These are phyloP conservation scores for Leptinotarsa tumamoca DNA, from an alignment of 2,888 invertebrate species.

Conservation along the genomic window DNA sequence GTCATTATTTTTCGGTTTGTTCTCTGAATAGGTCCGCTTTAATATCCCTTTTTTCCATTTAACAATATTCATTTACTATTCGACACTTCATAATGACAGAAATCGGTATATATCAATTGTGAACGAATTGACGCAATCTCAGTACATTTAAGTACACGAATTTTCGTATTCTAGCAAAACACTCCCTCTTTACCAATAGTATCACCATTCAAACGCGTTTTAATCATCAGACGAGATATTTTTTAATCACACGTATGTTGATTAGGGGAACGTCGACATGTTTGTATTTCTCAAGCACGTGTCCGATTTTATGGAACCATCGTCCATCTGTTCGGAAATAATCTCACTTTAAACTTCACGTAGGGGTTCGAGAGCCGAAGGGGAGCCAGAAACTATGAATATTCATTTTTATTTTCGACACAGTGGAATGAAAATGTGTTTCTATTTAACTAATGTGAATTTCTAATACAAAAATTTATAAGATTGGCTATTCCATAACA, in stretches of 20 bases:
- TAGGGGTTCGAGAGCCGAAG: background rate
- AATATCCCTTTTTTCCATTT: too few relatives aligned
- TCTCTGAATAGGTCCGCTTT: too few relatives aligned
- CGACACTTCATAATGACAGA: too few relatives aligned
- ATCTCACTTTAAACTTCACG: constrained; percentile 1
- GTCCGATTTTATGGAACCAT: background rate
- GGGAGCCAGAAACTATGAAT: background rate
- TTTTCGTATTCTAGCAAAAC: too few relatives aligned
- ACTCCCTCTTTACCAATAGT: background rate
- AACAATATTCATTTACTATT: too few relatives aligned
- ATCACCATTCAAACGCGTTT: background rate
- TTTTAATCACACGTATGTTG: background rate
- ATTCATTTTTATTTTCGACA: background rate
- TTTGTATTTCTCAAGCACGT: constrained; percentile 13
- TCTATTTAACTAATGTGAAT: too few relatives aligned
- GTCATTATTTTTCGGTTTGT: too few relatives aligned
- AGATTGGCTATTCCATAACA: too few relatives aligned
- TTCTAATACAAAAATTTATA: too few relatives aligned
- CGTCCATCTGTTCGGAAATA: constrained; percentile 10
- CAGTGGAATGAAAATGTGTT: background rate
- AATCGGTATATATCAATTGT: too few relatives aligned
- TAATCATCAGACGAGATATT: background rate
- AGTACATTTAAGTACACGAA: too few relatives aligned
- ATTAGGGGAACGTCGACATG: constrained; percentile 3
- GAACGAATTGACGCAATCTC: too few relatives aligned